Base-by-base conservation (phyloP, 1,140 invertebrate species). In the Colletes latitarsis region DNA sequence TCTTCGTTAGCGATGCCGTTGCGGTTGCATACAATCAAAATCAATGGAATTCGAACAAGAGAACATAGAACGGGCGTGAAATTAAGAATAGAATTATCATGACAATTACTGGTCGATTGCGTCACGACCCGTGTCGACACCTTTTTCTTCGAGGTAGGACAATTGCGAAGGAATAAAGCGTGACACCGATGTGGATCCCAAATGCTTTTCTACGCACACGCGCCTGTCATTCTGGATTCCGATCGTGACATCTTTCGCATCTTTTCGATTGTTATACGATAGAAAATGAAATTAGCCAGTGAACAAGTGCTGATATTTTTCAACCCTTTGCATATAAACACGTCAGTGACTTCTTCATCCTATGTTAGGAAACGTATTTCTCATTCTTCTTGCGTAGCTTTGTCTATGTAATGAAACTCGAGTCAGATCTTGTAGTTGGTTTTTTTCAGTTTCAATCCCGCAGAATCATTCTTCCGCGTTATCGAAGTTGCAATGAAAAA, bases 11-110 rank as follows among this genome's bases (percentile, higher is more conserved):
- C 49, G 12, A 62, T 72, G 49, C 14, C 46, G 63, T n/a, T n/a
- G n/a, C n/a, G n/a, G n/a, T 67, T 63, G 76, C 68, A 46, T 63
- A 70, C 55, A 60, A 77, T 70, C 46, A 58, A 72, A 72, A 72
- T 72, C 30, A 72, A 46, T 39, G 19, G 69, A 79, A 73, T 79
- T 73, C 77, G 77, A 63, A 46, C 21, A 21, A 30, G 75, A 14
- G 57, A 62, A 46, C 49, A 30, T 9, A 19, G 58, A 17, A 55
- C 39, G 39, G 43, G 69, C 58, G 58, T 64, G 69, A 78, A 78
- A 78, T 78, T 72, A 73, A 78, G 77, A 78, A 78, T 66, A 74
- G 71, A 52, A 74, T 74, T 74, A 80, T 66, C 72, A 80, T 80
- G 52, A 74, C 78, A 74, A 80, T 80, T 64, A 79, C 55, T 46